phyloP scores from a whole-genome alignment of 2,113 vertebrate species.

The Ascaphus truei region DNA sequence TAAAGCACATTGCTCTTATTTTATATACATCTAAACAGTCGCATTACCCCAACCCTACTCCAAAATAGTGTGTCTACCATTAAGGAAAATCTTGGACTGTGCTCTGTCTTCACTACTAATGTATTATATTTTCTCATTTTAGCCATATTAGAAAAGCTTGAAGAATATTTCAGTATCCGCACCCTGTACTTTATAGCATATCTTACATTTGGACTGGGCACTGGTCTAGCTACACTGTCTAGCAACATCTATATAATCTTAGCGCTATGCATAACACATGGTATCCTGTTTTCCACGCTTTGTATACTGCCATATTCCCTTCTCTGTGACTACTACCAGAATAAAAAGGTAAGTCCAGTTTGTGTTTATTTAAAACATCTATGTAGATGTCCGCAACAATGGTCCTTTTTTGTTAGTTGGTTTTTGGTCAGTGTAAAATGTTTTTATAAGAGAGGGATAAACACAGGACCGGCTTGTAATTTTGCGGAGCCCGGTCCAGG shows the following conservation, averaged over 20 bases:
- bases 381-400: no score
- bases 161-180: slow-evolving; percentile 83
- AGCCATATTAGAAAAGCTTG: slow-evolving; percentile 92
- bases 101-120: no score
- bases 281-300: slow-evolving; percentile 89
- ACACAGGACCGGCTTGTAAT: no score
- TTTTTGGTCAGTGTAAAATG: no score
- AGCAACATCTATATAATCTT: slow-evolving; percentile 89
- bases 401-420: no score
- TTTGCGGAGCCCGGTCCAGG: no score
- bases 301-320: slow-evolving; percentile 97
- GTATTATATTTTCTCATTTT: slow-evolving; percentile 51
- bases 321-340: slow-evolving; percentile 97
- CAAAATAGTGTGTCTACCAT: no score
- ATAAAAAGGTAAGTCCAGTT: slow-evolving; percentile 72
- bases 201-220: slow-evolving; percentile 89
- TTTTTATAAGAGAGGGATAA: no score
- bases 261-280: slow-evolving; percentile 87
- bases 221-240: slow-evolving; percentile 86
- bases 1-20: no score
- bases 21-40: no score
- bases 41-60: no score
- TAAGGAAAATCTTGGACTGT: no score
- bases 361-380: background rate
- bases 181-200: slow-evolving; percentile 95